phyloP scores from a whole-genome alignment of 2,113 vertebrate species.

The Spilogale gracilis region DNA sequence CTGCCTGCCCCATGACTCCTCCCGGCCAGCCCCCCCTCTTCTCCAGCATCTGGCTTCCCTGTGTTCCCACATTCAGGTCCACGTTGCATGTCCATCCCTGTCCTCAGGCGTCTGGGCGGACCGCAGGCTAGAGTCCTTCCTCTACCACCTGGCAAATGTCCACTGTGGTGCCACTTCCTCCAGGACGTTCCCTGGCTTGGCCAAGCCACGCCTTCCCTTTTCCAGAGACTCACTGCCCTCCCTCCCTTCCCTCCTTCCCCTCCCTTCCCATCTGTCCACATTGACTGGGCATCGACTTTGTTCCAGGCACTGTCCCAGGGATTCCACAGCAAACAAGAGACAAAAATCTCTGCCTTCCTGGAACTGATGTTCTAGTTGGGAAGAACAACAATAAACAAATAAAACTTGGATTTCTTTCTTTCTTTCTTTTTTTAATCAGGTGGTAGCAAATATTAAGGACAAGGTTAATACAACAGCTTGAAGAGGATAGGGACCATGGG shows the following conservation, averaged over 20 bases:
- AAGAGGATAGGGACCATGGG: neutral
- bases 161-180: neutral
- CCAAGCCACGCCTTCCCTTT: too few species aligned
- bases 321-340: neutral
- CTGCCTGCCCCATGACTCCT: neutral
- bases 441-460: neutral
- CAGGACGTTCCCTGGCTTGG: neutral
- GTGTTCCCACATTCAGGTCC: neutral
- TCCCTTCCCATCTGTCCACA: rapidly evolving
- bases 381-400: neutral
- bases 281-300: neutral
- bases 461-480: neutral
- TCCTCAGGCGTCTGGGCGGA: neutral
- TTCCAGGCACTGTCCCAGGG: neutral
- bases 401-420: neutral
- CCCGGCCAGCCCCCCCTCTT: neutral
- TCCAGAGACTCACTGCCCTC: neutral
- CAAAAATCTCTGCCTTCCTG: neutral
- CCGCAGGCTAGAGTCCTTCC: neutral
- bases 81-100: neutral
- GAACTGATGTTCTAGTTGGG: neutral
- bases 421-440: neutral
- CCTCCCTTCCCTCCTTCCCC: neutral
- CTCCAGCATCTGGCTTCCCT: neutral
- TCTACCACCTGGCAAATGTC: neutral